Percentiles rank a stretch among this genome's conserved stretches.
Evolutionary conservation across 2,113 vertebrate genomes (phyloP).

Genomic region (Phalacrocorax brasilianus): DNA sequence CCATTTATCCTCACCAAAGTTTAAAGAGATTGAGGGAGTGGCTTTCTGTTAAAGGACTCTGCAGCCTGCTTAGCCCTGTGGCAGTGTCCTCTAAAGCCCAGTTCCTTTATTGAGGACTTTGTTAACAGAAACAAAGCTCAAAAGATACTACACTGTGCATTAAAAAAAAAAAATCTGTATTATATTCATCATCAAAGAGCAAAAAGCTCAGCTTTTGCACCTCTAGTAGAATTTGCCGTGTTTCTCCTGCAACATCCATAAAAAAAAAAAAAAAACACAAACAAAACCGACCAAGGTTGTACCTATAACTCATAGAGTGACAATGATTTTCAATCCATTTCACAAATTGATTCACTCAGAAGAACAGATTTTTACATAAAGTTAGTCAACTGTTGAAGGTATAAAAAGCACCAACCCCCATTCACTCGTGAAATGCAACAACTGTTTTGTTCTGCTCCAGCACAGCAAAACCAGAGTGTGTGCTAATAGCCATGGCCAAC

Average conservation of each 20-base stretch:
- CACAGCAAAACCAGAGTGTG: neutral
- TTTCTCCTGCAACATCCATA: neutral
- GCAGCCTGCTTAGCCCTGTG: neutral
- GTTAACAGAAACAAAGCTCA: neutral
- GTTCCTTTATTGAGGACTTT: neutral
- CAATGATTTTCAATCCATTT: neutral
- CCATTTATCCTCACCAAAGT: slow-evolving; percentile 16
- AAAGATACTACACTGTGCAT: neutral
- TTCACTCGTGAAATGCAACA: neutral
- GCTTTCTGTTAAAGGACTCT: slow-evolving; percentile 18
- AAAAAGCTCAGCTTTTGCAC: neutral
- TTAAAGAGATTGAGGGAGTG: slow-evolving; percentile 51
- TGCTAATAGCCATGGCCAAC: neutral
- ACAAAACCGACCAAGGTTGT: neutral
- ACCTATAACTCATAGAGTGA: neutral
- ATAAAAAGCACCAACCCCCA: neutral
- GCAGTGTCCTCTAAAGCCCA: neutral
- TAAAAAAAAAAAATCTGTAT: neutral
- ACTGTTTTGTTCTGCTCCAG: neutral
- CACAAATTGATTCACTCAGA: neutral
- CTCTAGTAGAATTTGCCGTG: neutral
- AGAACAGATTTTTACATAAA: neutral
- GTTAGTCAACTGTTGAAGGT: neutral
- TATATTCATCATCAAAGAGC: neutral
- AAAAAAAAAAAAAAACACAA: neutral